A percentile compares a stretch with the other conserved stretches of the same genome.
Evolutionary conservation across 1,140 invertebrate genomes (phyloP).

Genomic region (Diachasmimorpha longicaudata): DNA sequence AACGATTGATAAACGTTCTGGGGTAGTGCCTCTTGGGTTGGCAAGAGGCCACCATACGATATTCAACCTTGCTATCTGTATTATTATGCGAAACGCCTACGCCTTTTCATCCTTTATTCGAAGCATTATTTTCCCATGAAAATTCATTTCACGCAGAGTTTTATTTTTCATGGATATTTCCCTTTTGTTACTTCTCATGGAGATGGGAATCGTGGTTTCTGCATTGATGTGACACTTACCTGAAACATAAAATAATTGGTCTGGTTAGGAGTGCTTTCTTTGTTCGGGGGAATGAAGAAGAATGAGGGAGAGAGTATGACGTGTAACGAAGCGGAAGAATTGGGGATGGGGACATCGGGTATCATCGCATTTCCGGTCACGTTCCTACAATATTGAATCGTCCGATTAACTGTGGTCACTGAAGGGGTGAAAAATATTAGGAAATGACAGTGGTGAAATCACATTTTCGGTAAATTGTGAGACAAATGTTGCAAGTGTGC

Average conservation of each 20-base stretch:
- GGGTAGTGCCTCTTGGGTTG: constrained; percentile 39
- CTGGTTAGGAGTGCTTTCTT: not conserved
- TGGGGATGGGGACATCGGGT: constrained; percentile 17
- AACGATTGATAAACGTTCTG: constrained; percentile 33
- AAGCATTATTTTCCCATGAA: constrained; percentile 18
- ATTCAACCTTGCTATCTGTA: constrained; percentile 41
- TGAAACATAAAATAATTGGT: constrained; percentile 40
- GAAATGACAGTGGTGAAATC: constrained; percentile 33
- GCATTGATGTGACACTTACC: constrained; percentile 36
- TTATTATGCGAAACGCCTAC: constrained; percentile 36
- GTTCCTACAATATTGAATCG: constrained; percentile 54
- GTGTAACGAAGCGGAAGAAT: constrained; percentile 42
- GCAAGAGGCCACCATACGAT: constrained; percentile 44
- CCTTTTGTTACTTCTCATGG: not conserved
- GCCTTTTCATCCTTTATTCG: not conserved
- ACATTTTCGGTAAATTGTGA: not conserved
- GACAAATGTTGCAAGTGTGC: not conserved
- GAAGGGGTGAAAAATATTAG: constrained; percentile 38
- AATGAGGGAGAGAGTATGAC: constrained; percentile 33
- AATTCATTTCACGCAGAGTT: constrained; percentile 8
- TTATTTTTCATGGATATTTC: not conserved
- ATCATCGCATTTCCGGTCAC: constrained; percentile 50
- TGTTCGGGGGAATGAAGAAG: not conserved
- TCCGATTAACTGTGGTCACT: constrained; percentile 40
- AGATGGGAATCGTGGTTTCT: not conserved